Evolutionary conservation across 2,888 invertebrate genomes (phyloP), one percentile per base, ranked within the genome.

Genomic region (Cephus nigrinus): DNA sequence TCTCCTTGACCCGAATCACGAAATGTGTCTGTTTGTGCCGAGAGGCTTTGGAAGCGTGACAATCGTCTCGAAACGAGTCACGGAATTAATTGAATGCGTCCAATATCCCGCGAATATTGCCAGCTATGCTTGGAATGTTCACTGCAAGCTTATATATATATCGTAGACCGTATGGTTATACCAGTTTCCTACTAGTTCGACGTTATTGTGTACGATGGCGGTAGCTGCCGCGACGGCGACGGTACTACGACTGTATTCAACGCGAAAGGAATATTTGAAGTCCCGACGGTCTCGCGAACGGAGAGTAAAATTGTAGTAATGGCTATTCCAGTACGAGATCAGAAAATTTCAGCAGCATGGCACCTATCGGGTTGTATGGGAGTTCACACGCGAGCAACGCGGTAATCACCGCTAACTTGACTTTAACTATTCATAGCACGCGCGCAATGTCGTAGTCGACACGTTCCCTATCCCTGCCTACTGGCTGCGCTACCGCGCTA

Each of bases 361-460:
- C 73, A 74, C 69, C 78, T 71, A 40, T 77, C 71, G 72, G 30
- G 74, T 40, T 76, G 32, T 73, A 68, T 75, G 78, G 34, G 69
- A 73, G 73, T 79, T 75, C 79, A 78, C 85, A 80, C 81, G 75
- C 71, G 74, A 35, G 82, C 77, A 77, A 78, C 75, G 78, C 81
- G 83, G 85, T 86, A 87, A 87, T 87, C 86, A 86, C 80, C 84
- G 84, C 82, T 86, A 87, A 87, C 86, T 87, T 82, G 83, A 82
- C 82, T 86, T 85, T 83, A 86, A 86, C 87, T 87, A 87, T 87
- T 87, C 87, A 85, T 86, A 86, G 87, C 87, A 87, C 87, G 87
- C 82, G 87, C 84, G 85, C 84, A 84, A 87, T 86, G 85, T 86
- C 83, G 83, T 84, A 81, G 82, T 83, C 85, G 83, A 86, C 86